A percentile compares a stretch with the other conserved stretches of the same genome.
Conservation (phyloP, 1,140 invertebrate genomes). For the Anoplolepis gracilipes region DNA sequence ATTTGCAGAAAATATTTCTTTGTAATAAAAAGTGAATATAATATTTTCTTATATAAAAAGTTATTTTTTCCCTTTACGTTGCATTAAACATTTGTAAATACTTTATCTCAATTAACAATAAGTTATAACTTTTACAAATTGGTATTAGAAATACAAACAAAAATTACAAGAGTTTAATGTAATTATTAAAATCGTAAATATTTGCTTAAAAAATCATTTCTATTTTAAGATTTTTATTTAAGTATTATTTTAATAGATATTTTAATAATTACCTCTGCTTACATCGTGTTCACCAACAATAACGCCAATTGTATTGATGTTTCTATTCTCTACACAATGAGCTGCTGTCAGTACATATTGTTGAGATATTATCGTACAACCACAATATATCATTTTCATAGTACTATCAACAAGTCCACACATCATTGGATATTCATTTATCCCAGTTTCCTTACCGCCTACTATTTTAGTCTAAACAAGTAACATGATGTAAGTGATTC, state of each 20-base stretch:
- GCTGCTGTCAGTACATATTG: slow-evolving; percentile 89
- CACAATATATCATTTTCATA: slow-evolving; percentile 86
- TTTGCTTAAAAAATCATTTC: no score
- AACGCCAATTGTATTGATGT: slow-evolving; percentile 76
- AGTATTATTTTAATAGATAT: slow-evolving; percentile 10
- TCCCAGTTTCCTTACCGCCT: slow-evolving; percentile 86
- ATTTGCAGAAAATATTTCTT: no score
- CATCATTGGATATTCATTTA: slow-evolving; percentile 90
- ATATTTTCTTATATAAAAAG: no score
- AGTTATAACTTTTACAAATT: no score
- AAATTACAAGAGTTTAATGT: no score
- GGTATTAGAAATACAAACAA: no score
- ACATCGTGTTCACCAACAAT: slow-evolving; percentile 86
- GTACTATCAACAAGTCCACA: slow-evolving; percentile 85
- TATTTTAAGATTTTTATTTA: neutral
- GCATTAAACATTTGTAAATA: no score
- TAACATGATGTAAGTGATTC: neutral
- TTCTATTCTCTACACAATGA: slow-evolving; percentile 86
- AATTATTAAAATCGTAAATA: no score
- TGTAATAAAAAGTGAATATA: no score
- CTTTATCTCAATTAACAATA: no score
- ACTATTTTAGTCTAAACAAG: slow-evolving; percentile 87
- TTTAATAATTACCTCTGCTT: slow-evolving; percentile 19
- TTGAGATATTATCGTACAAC: slow-evolving; percentile 88
- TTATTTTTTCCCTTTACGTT: no score